Conservation (phyloP, 2,113 vertebrate genomes). For the Chunga burmeisteri region DNA sequence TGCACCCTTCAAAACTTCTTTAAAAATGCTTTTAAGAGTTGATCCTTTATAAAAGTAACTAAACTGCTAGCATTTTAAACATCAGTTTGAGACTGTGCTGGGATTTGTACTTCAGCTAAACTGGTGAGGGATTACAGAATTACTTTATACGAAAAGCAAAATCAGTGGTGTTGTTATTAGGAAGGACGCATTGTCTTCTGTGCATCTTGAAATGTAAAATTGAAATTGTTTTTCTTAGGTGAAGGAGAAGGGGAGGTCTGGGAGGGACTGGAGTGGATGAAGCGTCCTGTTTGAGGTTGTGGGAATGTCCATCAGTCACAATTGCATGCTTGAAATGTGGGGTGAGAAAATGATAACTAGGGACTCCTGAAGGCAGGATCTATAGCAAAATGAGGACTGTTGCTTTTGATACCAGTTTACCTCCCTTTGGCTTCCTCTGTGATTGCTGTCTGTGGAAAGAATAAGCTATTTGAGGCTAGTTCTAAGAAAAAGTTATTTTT, state of each 20-base stretch:
- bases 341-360: neutral
- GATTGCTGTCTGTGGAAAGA: neutral
- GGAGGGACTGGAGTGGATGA: neutral
- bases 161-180: neutral
- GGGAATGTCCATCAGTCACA: rapidly evolving
- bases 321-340: neutral
- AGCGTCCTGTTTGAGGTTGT: neutral
- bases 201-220: neutral
- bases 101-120: neutral
- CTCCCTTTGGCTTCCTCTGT: neutral
- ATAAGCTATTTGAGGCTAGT: neutral
- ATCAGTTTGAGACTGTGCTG: neutral
- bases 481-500: neutral
- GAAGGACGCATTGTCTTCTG: neutral
- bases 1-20: neutral
- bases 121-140: neutral
- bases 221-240: neutral
- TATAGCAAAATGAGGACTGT: neutral
- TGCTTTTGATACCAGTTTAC: neutral
- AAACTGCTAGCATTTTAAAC: neutral
- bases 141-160: neutral
- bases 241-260: neutral
- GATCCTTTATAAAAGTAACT: neutral
- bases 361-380: neutral
- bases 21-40: neutral